Evolutionary conservation across 2,113 vertebrate species (phyloP).

Genomic region (Ciconia boyciana): DNA sequence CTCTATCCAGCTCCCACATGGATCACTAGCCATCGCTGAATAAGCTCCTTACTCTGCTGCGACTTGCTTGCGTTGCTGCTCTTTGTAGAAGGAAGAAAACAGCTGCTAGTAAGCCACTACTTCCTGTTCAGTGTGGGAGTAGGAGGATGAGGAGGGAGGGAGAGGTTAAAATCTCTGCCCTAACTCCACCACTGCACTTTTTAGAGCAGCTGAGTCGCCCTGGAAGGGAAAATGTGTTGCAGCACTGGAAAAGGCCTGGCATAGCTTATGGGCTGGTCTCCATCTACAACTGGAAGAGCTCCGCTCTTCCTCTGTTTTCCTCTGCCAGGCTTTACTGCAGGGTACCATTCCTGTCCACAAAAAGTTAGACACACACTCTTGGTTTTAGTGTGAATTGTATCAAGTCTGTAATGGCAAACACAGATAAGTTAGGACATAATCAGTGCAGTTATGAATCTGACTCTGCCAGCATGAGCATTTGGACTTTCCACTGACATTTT

Average conservation of each 20-base stretch:
- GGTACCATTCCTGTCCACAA: not conserved
- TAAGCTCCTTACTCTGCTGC: not conserved
- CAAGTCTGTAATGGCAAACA: not conserved
- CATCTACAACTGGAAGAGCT: not conserved
- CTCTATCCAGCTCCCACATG: not conserved
- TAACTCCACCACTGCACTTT: not conserved
- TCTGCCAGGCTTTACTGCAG: not conserved
- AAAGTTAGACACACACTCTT: not conserved
- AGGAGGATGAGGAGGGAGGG: not conserved
- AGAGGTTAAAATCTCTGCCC: not conserved
- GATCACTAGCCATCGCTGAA: not conserved
- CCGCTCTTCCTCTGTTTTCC: not conserved
- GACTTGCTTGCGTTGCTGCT: not conserved
- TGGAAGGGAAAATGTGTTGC: not conserved
- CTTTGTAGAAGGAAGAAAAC: not conserved
- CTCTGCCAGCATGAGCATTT: not conserved
- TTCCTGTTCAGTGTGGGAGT: not conserved
- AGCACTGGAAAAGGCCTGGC: not conserved
- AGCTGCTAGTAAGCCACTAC: not conserved
- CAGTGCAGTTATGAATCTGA: not conserved
- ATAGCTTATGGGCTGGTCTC: not conserved
- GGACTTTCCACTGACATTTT: not conserved
- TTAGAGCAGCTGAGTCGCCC: conserved; percentile 24
- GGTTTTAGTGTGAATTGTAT: not conserved
- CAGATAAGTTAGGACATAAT: not conserved